phyloP scores from a whole-genome alignment of 2,888 invertebrate genomes.

The Chrysolina haemoptera region DNA sequence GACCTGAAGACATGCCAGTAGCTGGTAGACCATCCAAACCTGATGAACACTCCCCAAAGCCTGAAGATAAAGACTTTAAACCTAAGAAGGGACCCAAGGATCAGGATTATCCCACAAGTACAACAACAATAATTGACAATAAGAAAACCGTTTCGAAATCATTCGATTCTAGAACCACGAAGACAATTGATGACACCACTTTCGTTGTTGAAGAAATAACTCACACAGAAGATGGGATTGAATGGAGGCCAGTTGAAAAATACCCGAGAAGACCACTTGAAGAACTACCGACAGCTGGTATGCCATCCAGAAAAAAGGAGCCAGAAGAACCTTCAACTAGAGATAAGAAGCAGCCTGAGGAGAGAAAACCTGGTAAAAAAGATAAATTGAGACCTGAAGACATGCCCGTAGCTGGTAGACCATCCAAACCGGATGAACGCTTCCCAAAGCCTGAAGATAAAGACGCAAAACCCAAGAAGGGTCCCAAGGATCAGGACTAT shows the following conservation, averaged over 20 bases:
- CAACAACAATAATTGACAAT: slow-evolving; percentile 13
- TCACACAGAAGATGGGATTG: slow-evolving; percentile 43
- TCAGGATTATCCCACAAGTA: neutral
- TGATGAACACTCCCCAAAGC: neutral
- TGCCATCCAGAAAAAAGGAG: slow-evolving; percentile 32
- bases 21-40: slow-evolving; percentile 41
- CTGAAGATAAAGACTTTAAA: neutral
- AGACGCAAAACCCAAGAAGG: neutral
- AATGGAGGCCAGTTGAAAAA: no score
- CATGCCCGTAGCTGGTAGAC: slow-evolving; percentile 25
- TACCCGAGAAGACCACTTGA: no score
- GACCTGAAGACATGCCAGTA: slow-evolving; percentile 44
- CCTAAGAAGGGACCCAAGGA: neutral
- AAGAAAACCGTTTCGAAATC: slow-evolving; percentile 23
- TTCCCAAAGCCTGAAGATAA: neutral
- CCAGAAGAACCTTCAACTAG: neutral
- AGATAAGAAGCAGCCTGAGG: neutral
- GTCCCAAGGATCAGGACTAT: neutral
- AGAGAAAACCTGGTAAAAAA: slow-evolving; percentile 55
- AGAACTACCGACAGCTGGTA: neutral
- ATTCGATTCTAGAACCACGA: slow-evolving; percentile 16
- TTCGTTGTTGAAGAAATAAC: slow-evolving; percentile 54
- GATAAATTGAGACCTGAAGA: slow-evolving; percentile 66
- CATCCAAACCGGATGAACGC: neutral
- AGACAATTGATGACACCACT: slow-evolving; percentile 57